Evolutionary conservation across 2,113 vertebrate genomes (phyloP).

Genomic region (Delphinus delphis): DNA sequence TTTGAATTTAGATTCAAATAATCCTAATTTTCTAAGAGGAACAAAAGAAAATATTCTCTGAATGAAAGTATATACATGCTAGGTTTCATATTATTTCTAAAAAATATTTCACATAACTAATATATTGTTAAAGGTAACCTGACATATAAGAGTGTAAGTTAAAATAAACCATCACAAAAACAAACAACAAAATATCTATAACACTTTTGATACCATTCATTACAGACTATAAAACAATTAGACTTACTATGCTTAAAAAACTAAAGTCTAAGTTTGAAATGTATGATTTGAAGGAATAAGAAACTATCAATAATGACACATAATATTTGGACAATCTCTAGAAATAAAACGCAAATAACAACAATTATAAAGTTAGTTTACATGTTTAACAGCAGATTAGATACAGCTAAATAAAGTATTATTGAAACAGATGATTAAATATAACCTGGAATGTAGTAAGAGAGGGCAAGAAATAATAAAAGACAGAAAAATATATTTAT

Average conservation of each 20-base stretch:
- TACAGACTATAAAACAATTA: background rate
- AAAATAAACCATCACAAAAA: background rate
- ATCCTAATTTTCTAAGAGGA: background rate
- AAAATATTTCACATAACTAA: background rate
- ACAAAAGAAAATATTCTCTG: background rate
- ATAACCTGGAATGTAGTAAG: background rate
- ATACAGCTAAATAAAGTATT: background rate
- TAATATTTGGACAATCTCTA: background rate
- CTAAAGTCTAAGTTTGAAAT: background rate
- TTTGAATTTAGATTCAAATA: background rate
- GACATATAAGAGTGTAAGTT: background rate
- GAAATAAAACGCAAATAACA: background rate
- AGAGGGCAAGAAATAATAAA: background rate
- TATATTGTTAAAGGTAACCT: background rate
- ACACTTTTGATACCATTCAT: background rate
- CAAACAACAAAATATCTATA: background rate
- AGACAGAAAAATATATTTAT: background rate
- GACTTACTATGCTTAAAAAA: background rate
- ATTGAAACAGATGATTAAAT: background rate
- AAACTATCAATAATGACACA: background rate
- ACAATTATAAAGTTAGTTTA: background rate
- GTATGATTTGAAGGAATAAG: background rate
- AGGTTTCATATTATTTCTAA: background rate
- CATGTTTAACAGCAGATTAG: background rate
- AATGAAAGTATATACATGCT: background rate